A percentile compares a stretch with the other conserved stretches of the same genome.
These are phyloP conservation scores for Hoplostethus atlanticus DNA, from an alignment of 2,797 vertebrate genomes.

Conservation along the genomic window DNA sequence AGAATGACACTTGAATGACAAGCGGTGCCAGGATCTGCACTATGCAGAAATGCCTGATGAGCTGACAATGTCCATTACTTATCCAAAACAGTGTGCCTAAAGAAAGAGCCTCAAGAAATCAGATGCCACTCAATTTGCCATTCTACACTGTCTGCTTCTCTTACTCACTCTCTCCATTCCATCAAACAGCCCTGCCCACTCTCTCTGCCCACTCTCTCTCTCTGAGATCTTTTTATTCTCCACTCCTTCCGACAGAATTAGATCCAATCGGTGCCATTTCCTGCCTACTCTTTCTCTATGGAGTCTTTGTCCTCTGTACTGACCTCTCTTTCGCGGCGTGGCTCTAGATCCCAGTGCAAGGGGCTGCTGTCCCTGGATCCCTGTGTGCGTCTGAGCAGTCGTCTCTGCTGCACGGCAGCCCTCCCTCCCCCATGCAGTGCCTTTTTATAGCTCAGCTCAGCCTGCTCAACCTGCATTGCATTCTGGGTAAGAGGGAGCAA, in stretches of 20 bases:
- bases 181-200: conserved; percentile 60
- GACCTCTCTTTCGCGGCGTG: conserved; percentile 80
- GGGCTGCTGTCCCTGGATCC: conserved; percentile 77
- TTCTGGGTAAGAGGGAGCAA: conserved; percentile 75
- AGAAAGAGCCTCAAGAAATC: conserved; percentile 20
- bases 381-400: conserved; percentile 74
- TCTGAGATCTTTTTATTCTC: conserved; percentile 33
- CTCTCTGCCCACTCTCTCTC: conserved; percentile 26
- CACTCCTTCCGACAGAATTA: conserved; percentile 29
- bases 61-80: conserved; percentile 7
- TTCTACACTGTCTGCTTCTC: conserved; percentile 8
- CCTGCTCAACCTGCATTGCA: conserved; percentile 77
- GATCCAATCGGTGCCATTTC: conserved; percentile 28
- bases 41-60: conserved; percentile 19
- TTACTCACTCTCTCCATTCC: conserved; percentile 45
- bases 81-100: conserved; percentile 14
- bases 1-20: too few species aligned
- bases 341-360: conserved; percentile 78
- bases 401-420: conserved; percentile 82
- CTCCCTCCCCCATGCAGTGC: conserved; percentile 70
- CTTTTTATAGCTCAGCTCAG: conserved; percentile 86
- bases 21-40: conserved; percentile 16
- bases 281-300: conserved; percentile 40
- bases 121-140: conserved; percentile 34
- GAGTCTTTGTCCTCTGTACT: conserved; percentile 81